Base-by-base conservation (phyloP, 2,888 invertebrate genomes). In the Diogma glabrata region DNA sequence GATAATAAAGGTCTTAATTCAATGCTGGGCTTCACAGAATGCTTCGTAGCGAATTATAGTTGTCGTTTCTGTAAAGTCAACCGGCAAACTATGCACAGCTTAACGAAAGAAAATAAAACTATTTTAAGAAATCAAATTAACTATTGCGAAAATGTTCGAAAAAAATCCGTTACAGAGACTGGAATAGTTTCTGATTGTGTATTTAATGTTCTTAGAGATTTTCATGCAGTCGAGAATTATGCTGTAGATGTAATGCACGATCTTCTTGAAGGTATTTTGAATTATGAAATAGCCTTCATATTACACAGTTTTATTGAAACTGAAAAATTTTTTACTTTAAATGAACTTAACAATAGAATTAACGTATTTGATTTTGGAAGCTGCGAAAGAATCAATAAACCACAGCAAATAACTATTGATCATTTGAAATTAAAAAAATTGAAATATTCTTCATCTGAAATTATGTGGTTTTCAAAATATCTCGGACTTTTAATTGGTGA, bases 1-100 rank as follows among this genome's bases (percentile, higher is more conserved):
- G 59, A 60, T 51, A 58, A 58, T 52, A 54, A 55, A 26, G 56
- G 53, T 5, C 45, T 59, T 8, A 56, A 57, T 49, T 43, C 50
- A 36, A 56, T 59, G 49, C 43, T 57, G 6, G 57, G 57, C 17
- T 56, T 56, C 47, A 51, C 49, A 17, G 56, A 57, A 51, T 48
- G 56, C 33, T 60, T 57, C 33, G 50, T 51, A 12, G 52, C 57
- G 8, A 51, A 53, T 49, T 54, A 55, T 43, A 49, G 38, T 20
- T 57, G 56, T 24, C 52, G 55, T 33, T 43, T 48, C 52, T 53
- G 48, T 36, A 53, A 52, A 22, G 40, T 52, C 16, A 28, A 10
- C 16, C 26, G 43, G 28, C 12, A 16, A n/a, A 54, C n/a, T n/a
- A n/a, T n/a, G n/a, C n/a, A n/a, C n/a, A n/a, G n/a, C n/a, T n/a